Evolutionary conservation across 92 coral and sea anemone genomes (phyloP), one percentile per base, ranked within the genome.

Genomic region (Scolanthus callimorphus): DNA sequence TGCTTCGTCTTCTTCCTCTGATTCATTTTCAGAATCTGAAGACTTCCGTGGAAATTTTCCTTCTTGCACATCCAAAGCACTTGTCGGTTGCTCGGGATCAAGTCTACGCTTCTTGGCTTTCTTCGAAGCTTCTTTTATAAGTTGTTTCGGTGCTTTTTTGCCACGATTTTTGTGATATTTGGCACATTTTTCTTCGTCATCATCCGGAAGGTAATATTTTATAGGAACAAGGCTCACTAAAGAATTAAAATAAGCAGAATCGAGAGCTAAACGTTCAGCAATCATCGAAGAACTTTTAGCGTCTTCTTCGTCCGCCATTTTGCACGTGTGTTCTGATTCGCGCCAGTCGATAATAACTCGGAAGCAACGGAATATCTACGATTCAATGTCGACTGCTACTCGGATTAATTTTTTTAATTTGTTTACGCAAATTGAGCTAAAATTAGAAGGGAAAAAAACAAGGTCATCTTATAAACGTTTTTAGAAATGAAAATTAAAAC

Each of bases 181-280:
- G 19, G 50, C 74, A 20, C 70, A 54, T 51, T 70, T 67, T 53
- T 78, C 98, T 55, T 84, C 96, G 1, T 88, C 94, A 23, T 77
- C 65, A 27, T 84, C 87, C 44, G 90, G 73, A 51, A 92, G 74
- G 31, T 92, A 92, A 60, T 71, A 72, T 62, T 81, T 81, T 25
- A 87, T 75, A 0, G 97, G 97, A 50, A 92, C 71, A 1, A 92
- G 79, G 23, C 85, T 88, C 25, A 92, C 84, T 44, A 92, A 50
- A 11, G 97, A 88, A 76, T 80, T 80, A 55, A 91, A 91, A 84
- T 85, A 91, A 23, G 84, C 77, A 4, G 96, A 88, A 91, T 91
- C 79, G 29, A 77, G 44, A n/a, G 69, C 77, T 58, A 88, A 80
- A 50, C 97, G 82, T 49, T 84, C 59, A 57, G 58, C 69, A 28